Percentiles rank a stretch among this genome's conserved stretches.
Conservation (phyloP, 2,888 invertebrate species). For the Charanyca ferruginea region DNA sequence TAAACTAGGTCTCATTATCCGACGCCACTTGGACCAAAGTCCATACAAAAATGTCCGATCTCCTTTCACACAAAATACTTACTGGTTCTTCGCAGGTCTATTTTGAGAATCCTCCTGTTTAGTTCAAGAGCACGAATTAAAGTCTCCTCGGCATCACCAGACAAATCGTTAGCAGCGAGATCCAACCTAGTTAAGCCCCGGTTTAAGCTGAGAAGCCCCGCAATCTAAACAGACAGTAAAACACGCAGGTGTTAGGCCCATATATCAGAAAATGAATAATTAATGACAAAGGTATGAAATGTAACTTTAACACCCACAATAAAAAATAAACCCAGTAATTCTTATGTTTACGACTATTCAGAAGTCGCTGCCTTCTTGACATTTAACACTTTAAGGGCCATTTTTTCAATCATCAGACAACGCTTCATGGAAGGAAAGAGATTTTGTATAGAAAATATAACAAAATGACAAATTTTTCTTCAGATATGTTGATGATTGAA, state of each 20-base stretch:
- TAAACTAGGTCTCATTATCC: too few species aligned
- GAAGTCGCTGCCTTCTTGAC: not conserved
- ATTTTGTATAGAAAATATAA: too few species aligned
- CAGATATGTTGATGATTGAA: too few species aligned
- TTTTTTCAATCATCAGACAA: too few species aligned
- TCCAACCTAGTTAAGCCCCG: slow-evolving; percentile 89
- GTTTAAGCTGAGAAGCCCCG: slow-evolving; percentile 90
- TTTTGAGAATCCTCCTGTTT: slow-evolving; percentile 79
- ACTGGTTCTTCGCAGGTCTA: slow-evolving; percentile 87
- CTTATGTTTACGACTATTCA: not conserved
- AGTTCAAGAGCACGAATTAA: slow-evolving; percentile 82
- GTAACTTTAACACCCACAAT: slow-evolving; percentile 27
- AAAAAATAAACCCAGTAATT: slow-evolving; percentile 19
- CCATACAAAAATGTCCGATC: too few species aligned
- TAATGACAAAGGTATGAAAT: slow-evolving; percentile 17
- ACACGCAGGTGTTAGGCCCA: slow-evolving; percentile 37
- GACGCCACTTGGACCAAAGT: too few species aligned
- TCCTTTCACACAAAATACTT: slow-evolving; percentile 64
- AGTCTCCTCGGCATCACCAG: slow-evolving; percentile 89
- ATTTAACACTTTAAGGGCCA: not conserved
- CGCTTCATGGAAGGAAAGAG: too few species aligned
- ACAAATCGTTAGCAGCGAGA: slow-evolving; percentile 91
- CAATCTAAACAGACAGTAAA: slow-evolving; percentile 77
- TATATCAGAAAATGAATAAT: slow-evolving; percentile 30
- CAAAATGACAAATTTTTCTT: too few species aligned